phyloP scores from a whole-genome alignment of 2,888 invertebrate genomes.

The Troides oblongomaculatus region DNA sequence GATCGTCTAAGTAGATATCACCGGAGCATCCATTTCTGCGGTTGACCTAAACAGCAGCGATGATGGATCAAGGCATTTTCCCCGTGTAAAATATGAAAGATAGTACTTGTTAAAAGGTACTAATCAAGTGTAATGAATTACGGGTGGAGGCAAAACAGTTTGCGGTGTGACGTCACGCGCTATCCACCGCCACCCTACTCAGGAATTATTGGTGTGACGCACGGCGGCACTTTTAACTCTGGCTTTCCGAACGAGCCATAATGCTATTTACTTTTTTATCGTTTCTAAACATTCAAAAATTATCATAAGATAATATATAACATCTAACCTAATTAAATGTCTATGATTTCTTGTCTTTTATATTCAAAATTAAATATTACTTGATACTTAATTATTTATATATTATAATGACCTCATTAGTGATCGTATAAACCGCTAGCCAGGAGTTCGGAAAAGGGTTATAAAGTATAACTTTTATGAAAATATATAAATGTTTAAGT shows the following conservation, averaged over 20 bases:
- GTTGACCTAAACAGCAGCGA: no score
- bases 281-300: not conserved
- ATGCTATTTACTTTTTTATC: not conserved
- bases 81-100: no score
- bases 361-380: not conserved
- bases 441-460: no score
- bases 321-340: not conserved
- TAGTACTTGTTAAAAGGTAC: conserved; percentile 2
- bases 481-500: no score
- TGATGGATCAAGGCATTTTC: no score
- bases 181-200: conserved; percentile 36
- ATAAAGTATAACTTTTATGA: no score
- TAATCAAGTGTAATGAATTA: conserved; percentile 18
- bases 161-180: conserved; percentile 50
- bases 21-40: no score
- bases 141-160: conserved; percentile 13
- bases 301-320: no score
- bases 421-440: no score
- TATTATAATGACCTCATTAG: no score
- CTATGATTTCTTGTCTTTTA: not conserved
- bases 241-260: not conserved
- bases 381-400: not conserved
- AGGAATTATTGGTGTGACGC: conserved; percentile 61
- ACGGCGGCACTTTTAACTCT: conserved; percentile 48
- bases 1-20: no score